These are phyloP conservation scores for Papilio protenor DNA, from an alignment of 2,888 invertebrate genomes.

Conservation along the genomic window DNA sequence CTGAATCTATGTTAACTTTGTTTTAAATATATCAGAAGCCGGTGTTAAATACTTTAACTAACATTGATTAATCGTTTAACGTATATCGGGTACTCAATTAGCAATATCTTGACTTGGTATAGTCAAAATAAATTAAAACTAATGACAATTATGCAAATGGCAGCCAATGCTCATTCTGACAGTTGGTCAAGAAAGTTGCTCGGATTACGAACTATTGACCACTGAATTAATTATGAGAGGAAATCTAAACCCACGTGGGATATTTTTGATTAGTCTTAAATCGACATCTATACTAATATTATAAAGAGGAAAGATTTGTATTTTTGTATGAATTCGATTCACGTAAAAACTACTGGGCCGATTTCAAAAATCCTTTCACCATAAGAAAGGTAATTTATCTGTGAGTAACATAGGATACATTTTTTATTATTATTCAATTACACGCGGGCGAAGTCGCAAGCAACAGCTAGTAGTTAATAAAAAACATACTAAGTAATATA, in stretches of 20 bases:
- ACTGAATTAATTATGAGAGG: slow-evolving; percentile 41
- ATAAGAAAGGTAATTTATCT: too few species aligned
- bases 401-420: too few species aligned
- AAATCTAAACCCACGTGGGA: slow-evolving; percentile 32
- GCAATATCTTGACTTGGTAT: slow-evolving; percentile 20
- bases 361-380: too few species aligned
- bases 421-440: too few species aligned
- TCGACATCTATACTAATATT: neutral
- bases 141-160: slow-evolving; percentile 43
- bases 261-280: slow-evolving; percentile 29
- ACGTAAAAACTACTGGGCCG: too few species aligned
- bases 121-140: slow-evolving; percentile 34
- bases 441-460: too few species aligned
- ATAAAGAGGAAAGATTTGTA: too few species aligned
- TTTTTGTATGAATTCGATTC: too few species aligned
- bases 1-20: neutral
- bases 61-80: slow-evolving; percentile 12
- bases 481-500: neutral
- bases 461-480: too few species aligned
- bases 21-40: neutral
- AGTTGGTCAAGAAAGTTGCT: slow-evolving; percentile 38
- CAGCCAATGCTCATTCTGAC: slow-evolving; percentile 31
- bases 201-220: slow-evolving; percentile 40
- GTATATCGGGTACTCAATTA: slow-evolving; percentile 9
- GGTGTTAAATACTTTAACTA: slow-evolving; percentile 13